phyloP scores from a whole-genome alignment of 2,888 invertebrate genomes.

The Colostygia pectinataria region DNA sequence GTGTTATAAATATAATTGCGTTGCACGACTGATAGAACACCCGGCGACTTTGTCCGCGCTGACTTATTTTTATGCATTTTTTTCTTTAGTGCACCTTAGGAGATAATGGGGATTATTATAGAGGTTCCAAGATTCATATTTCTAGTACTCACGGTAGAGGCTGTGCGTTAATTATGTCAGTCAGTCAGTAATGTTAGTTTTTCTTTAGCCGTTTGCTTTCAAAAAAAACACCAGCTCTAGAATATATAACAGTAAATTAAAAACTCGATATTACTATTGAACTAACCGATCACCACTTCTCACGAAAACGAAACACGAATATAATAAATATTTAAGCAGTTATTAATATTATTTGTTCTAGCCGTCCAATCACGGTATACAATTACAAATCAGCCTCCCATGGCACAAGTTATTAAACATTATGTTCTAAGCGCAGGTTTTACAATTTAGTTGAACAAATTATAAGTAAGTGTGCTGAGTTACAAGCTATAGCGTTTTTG shows the following conservation, averaged over 20 bases:
- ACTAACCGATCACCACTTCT: constrained; percentile 11
- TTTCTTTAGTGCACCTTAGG: too few relatives aligned
- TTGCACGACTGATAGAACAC: too few relatives aligned
- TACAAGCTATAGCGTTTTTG: constrained; percentile 24
- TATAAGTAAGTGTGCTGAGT: constrained; percentile 52
- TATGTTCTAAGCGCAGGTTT: constrained; percentile 72
- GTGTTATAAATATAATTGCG: too few relatives aligned
- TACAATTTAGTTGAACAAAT: constrained; percentile 81
- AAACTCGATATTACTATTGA: neutral
- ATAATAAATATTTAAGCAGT: constrained; percentile 29
- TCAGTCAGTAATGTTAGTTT: too few relatives aligned
- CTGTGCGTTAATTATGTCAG: too few relatives aligned
- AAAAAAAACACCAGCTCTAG: too few relatives aligned
- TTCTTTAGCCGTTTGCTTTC: too few relatives aligned
- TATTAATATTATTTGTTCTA: constrained; percentile 67
- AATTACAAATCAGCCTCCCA: constrained; percentile 71
- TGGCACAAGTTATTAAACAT: constrained; percentile 76
- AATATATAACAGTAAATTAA: neutral
- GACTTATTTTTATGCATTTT: too few relatives aligned
- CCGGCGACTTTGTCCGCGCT: too few relatives aligned
- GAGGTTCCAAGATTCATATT: too few relatives aligned
- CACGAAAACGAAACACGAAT: constrained; percentile 17
- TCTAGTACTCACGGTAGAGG: too few relatives aligned
- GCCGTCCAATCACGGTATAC: constrained; percentile 54
- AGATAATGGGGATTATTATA: too few relatives aligned